Evolutionary conservation across 2,888 invertebrate species (phyloP), one percentile per base, ranked within the genome.

Genomic region (Agriopis leucophaearia): DNA sequence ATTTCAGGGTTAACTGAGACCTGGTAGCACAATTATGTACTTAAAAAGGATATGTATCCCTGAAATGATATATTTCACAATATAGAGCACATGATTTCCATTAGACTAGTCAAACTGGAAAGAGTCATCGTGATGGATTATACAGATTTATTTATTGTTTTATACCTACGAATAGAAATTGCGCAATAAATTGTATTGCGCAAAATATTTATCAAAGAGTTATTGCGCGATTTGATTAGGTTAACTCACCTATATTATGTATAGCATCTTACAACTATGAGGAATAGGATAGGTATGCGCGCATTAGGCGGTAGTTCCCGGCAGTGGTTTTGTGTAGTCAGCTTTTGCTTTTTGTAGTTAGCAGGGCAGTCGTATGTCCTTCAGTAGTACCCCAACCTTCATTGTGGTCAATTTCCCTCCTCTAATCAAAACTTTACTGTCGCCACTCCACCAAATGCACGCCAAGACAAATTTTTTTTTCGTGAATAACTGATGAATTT

Each of bases 61-160:
- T 44, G 42, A 42, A 55, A 55, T 44, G 18, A 40, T 42, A 55
- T 55, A 55, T 59, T 62, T 60, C 56, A 65, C 16, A 44, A 35
- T 42, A 74, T 70, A 77, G 76, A 80, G 77, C 81, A 78, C 78
- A 72, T 68, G 65, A 81, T 83, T 78, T 84, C 83, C 79, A 85
- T 90, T 91, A 91, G 91, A 92, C 93, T 94, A 93, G 93, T 94
- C 93, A 94, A 89, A 88, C 86, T 89, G 88, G 88, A 82, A 85
- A 83, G 81, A 87, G 87, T 87, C 88, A 87, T 83, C 83, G 83
- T 84, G 87, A 84, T 81, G 82, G 83, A 84, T 84, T 84, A 66
- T 67, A 74, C 88, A 88, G 86, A 85, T 86, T 84, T 90, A 91
- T 91, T 91, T 91, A 91, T 91, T 91, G 79, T 82, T 87, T 87